Evolutionary conservation across 2,888 invertebrate genomes (phyloP), one percentile per base, ranked within the genome.

Genomic region (Chaetoderma sp.): DNA sequence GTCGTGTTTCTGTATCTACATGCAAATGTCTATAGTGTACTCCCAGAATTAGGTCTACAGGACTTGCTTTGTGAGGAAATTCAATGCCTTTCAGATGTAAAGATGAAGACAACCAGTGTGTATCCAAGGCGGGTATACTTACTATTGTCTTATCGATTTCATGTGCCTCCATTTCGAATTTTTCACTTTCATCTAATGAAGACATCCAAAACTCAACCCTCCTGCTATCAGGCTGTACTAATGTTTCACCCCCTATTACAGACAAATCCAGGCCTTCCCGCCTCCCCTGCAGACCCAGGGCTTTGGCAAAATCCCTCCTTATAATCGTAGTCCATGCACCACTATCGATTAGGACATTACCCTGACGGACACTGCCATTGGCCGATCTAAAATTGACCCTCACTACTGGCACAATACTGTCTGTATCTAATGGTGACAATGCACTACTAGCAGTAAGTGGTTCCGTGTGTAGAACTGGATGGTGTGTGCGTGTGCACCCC

Each of bases 11-110:
- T 5, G 16, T 4, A 18, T 59, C 64, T 16, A 28, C 52, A 42
- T 64, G 59, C 5, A 64, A 47, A 44, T 64, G 64, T 13, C 54
- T 59, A 30, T 64, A 64, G 4, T 58, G 63, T n/a, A 63, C 63
- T 4, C 58, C 63, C 6, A 58, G 33, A 16, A 63, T 63, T 2
- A 58, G 28, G 21, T 58, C 63, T 28, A 63, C 21, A 13, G 27
- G 39, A 23, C 63, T 58, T 16, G 58, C 21, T 42, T 57, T 63
- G 42, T 63, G 63, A 10, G 33, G 23, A 30, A 10, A 50, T 10
- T 25, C 27, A 5, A 50, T 13, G 18, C 18, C 50, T 30, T 6
- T 5, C 50, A 50, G 18, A 18, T 50, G 50, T 5, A 8, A 18
- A 25, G 28, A 50, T 50, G 50, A 23, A 13, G 13, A 6, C 21